These are phyloP conservation scores for Drosophila nr. fundita DNA, from an alignment of 2,888 invertebrate genomes.

Conservation along the genomic window DNA sequence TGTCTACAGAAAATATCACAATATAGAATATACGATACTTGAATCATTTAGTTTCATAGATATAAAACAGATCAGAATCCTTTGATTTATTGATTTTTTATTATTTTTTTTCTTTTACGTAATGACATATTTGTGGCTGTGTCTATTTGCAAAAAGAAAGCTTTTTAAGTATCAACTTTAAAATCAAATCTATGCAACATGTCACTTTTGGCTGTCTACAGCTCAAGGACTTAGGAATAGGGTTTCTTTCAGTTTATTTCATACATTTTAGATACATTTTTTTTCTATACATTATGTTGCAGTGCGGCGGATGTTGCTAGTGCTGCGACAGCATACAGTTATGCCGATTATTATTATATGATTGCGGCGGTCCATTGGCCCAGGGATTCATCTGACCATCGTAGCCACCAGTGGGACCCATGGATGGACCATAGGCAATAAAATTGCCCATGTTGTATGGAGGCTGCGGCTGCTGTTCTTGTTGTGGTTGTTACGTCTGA, in stretches of 20 bases:
- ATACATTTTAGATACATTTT: neutral
- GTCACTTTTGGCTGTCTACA: neutral
- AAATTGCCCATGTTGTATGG: constrained; percentile 48
- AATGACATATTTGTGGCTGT: neutral
- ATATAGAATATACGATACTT: too few relatives aligned
- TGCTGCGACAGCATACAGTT: constrained; percentile 44
- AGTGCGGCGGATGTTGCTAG: too few relatives aligned
- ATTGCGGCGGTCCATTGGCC: constrained; percentile 44
- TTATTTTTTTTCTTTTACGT: too few relatives aligned
- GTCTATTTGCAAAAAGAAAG: constrained; percentile 16
- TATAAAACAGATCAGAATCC: too few relatives aligned
- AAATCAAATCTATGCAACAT: neutral
- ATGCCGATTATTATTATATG: constrained; percentile 47
- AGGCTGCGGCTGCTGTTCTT: constrained; percentile 14
- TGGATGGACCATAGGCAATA: constrained; percentile 40
- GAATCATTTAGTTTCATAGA: too few relatives aligned
- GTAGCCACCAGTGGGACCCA: constrained; percentile 52
- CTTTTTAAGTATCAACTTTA: neutral
- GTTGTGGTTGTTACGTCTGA: constrained; percentile 5
- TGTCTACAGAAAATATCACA: too few relatives aligned
- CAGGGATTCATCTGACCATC: constrained; percentile 52
- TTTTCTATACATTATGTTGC: constrained; percentile 16
- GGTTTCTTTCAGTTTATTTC: neutral
- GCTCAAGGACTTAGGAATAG: neutral
- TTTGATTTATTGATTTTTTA: too few relatives aligned